phyloP scores from a whole-genome alignment of 2,113 vertebrate genomes.

The Sceloporus tristichus region DNA sequence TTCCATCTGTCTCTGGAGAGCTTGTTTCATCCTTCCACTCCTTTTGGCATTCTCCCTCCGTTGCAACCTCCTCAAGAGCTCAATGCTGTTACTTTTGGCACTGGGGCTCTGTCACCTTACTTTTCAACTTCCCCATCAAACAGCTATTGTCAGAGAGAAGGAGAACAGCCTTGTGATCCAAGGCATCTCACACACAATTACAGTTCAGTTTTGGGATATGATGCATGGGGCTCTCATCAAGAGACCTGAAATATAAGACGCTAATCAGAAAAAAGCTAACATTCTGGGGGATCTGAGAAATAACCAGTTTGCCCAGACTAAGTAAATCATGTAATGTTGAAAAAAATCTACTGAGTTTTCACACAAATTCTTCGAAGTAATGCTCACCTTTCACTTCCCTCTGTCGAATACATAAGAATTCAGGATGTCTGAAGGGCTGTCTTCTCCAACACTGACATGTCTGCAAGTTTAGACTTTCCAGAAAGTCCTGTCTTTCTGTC shows the following conservation, averaged over 20 bases:
- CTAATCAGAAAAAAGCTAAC: neutral
- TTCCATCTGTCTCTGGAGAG: slow-evolving; percentile 21
- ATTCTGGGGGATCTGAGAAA: too few relatives aligned
- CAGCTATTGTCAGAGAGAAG: neutral
- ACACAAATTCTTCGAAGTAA: neutral
- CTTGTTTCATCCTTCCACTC: neutral
- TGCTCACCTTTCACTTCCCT: neutral
- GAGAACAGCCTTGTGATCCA: neutral
- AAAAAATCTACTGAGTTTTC: neutral
- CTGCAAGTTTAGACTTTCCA: too few relatives aligned
- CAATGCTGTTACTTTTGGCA: neutral
- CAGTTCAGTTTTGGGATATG: neutral
- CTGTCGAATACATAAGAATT: neutral
- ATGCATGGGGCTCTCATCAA: neutral
- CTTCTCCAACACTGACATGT: neutral
- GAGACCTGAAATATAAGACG: neutral
- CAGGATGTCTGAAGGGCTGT: neutral
- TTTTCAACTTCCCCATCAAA: slow-evolving; percentile 17
- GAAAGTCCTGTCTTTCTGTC: too few relatives aligned
- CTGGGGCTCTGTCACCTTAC: neutral
- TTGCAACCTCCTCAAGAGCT: slow-evolving; percentile 15
- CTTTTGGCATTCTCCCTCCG: neutral
- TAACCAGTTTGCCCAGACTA: too few relatives aligned
- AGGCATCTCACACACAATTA: neutral
- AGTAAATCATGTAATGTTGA: neutral